A percentile compares a stretch with the other conserved stretches of the same genome.
Conservation (phyloP, 53 echinoderm and acorn worm genomes). For the Holothuria scabra region DNA sequence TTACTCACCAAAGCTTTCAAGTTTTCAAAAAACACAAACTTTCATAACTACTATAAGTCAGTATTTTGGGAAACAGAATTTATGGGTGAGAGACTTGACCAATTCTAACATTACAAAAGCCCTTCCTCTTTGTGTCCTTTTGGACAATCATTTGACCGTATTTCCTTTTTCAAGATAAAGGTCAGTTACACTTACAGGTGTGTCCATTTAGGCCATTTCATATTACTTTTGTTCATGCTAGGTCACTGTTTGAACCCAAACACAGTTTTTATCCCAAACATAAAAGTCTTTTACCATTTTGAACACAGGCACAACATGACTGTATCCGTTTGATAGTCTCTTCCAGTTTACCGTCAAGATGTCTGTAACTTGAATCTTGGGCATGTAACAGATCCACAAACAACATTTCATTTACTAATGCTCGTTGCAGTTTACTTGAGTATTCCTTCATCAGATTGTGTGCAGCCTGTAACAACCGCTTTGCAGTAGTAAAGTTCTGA, state of each 20-base stretch:
- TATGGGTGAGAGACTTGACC: too few species aligned
- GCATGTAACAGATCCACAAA: constrained; percentile 80
- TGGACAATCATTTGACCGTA: too few species aligned
- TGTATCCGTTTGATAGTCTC: constrained; percentile 66
- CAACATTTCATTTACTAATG: constrained; percentile 84
- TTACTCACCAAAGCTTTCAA: too few species aligned
- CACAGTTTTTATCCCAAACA: not conserved
- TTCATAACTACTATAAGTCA: too few species aligned
- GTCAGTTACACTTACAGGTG: too few species aligned
- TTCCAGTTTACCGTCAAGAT: constrained; percentile 27
- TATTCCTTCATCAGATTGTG: constrained; percentile 75
- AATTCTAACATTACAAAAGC: too few species aligned
- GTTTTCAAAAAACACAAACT: not conserved
- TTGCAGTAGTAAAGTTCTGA: constrained; percentile 79
- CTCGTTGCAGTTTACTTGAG: constrained; percentile 83
- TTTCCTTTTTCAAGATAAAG: too few species aligned
- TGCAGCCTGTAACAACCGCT: constrained; percentile 72
- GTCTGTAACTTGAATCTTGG: constrained; percentile 42
- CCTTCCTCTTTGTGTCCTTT: too few species aligned
- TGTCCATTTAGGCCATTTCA: too few species aligned
- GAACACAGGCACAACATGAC: constrained; percentile 69
- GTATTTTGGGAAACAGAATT: too few species aligned
- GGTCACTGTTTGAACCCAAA: too few species aligned
- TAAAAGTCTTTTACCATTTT: constrained; percentile 71
- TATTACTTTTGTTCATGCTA: too few species aligned